These are phyloP conservation scores for Crocuta crocuta DNA, from an alignment of 2,113 vertebrate species.

Conservation along the genomic window DNA sequence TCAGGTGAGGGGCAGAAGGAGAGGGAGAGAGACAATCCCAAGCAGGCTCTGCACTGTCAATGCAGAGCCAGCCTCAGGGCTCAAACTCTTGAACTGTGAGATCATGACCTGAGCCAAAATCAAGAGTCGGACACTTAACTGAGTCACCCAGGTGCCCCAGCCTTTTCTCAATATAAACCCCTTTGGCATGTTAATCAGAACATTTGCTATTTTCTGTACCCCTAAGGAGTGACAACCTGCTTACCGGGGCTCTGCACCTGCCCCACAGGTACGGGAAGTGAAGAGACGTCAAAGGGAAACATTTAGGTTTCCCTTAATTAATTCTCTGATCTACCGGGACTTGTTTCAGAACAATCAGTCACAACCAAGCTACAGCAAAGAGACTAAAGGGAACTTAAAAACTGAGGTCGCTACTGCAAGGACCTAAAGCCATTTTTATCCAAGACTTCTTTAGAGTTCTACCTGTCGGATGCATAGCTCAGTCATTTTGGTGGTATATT, in stretches of 20 bases:
- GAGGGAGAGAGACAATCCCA: too few species aligned
- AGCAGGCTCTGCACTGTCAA: too few species aligned
- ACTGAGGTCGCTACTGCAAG: neutral
- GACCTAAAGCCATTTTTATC: neutral
- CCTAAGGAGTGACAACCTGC: neutral
- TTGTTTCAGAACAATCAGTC: slow-evolving; percentile 56
- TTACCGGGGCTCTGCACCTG: neutral
- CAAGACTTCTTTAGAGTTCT: neutral
- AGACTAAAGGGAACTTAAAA: slow-evolving; percentile 7
- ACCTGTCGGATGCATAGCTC: neutral
- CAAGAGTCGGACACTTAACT: too few species aligned
- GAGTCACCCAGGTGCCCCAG: neutral
- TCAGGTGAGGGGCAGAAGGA: too few species aligned
- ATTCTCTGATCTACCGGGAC: slow-evolving; percentile 51
- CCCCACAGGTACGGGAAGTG: neutral
- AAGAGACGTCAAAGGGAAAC: slow-evolving; percentile 14
- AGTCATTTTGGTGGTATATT: neutral
- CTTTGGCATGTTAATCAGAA: neutral
- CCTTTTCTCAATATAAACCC: neutral
- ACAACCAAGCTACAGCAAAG: neutral
- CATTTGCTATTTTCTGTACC: neutral
- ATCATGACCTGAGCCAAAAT: too few species aligned
- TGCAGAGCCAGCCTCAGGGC: too few species aligned
- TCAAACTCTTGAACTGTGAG: too few species aligned
- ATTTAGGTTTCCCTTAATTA: slow-evolving; percentile 62